phyloP scores from a whole-genome alignment of 2,113 vertebrate genomes.

The Urocynchramus pylzowi region DNA sequence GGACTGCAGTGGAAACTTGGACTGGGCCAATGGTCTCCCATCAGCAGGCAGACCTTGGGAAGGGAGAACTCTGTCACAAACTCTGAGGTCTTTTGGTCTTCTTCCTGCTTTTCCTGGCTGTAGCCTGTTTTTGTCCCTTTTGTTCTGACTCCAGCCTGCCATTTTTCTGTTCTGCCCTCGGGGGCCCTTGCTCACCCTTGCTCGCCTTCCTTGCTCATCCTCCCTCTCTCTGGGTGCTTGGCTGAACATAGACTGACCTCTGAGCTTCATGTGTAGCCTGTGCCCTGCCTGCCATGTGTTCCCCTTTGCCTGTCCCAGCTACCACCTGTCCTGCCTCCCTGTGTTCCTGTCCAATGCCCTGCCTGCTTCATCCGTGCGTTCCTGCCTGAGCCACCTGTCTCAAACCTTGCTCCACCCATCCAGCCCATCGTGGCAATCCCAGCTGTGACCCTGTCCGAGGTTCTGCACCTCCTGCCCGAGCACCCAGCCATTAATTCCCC shows the following conservation, averaged over 20 bases:
- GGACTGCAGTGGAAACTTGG: not conserved
- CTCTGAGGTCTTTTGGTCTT: not conserved
- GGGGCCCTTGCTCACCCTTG: not conserved
- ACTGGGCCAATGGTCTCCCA: too few species aligned
- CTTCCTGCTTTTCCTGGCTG: not conserved
- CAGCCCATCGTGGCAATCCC: rapidly evolving
- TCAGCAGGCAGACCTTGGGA: not conserved
- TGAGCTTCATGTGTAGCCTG: not conserved
- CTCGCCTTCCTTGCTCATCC: not conserved
- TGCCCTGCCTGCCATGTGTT: not conserved
- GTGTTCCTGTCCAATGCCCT: rapidly evolving
- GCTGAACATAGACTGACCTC: not conserved
- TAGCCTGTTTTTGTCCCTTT: not conserved
- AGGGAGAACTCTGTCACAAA: rapidly evolving
- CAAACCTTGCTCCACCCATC: not conserved
- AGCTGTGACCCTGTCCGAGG: rapidly evolving
- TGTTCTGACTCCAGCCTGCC: not conserved
- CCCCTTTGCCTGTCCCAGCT: too few species aligned
- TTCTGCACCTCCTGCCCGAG: rapidly evolving
- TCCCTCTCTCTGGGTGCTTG: not conserved
- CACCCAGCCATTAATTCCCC: not conserved
- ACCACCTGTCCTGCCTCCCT: too few species aligned
- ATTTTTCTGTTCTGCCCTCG: not conserved
- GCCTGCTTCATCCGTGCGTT: rapidly evolving
- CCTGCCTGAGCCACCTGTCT: not conserved